Conservation (phyloP, 2,888 invertebrate genomes). For the Drepanosiphum platanoidis region DNA sequence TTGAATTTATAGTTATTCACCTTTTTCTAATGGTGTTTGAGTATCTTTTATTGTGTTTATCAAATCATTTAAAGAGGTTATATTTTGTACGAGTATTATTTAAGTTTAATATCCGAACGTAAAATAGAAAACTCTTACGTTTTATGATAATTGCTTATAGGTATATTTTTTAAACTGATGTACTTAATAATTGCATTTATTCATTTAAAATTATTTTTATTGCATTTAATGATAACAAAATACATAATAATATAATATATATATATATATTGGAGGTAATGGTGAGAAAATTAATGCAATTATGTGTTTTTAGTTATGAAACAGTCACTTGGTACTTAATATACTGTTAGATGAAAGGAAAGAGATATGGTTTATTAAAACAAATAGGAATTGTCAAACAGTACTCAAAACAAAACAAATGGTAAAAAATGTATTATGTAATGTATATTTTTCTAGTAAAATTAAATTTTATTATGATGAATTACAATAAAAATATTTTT, state of each 20-base stretch:
- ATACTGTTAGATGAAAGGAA: neutral
- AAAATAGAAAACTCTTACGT: neutral
- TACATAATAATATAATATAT: neutral
- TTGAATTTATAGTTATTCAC: neutral
- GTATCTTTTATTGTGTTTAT: neutral
- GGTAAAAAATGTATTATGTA: neutral
- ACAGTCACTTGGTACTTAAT: neutral
- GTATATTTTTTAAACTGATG: neutral
- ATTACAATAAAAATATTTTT: neutral
- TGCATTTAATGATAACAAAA: neutral
- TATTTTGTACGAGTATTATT: neutral
- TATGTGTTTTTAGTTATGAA: neutral
- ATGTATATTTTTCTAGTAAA: slow-evolving; percentile 13
- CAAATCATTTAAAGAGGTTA: neutral
- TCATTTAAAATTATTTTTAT: neutral
- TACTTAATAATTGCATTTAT: neutral
- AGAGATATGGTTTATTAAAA: neutral
- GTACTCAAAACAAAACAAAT: neutral
- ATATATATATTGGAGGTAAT: neutral
- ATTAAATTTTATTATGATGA: slow-evolving; percentile 7
- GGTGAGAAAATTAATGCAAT: too few relatives aligned
- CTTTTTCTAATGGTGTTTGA: neutral
- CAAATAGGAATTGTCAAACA: neutral
- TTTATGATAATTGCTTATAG: neutral
- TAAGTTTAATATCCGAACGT: neutral